Percentiles rank a stretch among this genome's conserved stretches.
Conservation (phyloP, 2,113 vertebrate genomes). For the Petromus typicus region DNA sequence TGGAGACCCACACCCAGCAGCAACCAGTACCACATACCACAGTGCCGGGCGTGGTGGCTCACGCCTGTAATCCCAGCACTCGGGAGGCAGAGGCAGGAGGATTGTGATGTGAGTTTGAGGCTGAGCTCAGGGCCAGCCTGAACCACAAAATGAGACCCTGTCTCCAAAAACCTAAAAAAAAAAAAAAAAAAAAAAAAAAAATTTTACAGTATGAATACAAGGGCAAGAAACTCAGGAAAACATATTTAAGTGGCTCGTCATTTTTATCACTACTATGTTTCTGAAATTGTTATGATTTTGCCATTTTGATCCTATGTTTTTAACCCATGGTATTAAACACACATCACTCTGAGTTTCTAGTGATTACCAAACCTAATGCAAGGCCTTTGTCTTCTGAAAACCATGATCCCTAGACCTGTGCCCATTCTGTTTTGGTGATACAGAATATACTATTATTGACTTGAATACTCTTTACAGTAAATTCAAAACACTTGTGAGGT, state of each 20-base stretch:
- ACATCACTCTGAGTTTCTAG: constrained; percentile 85
- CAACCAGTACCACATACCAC: no score
- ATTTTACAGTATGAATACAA: no score
- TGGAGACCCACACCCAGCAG: no score
- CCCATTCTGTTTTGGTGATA: constrained; percentile 82
- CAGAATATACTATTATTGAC: constrained; percentile 69
- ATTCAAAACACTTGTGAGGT: constrained; percentile 82
- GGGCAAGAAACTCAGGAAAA: constrained; percentile 78
- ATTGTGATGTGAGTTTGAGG: no score
- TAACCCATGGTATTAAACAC: constrained; percentile 83
- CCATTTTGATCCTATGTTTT: constrained; percentile 82
- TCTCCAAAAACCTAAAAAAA: no score
- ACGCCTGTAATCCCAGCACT: no score
- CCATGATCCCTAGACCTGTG: constrained; percentile 81
- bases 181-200: no score
- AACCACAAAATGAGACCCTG: no score
- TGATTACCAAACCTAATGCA: constrained; percentile 86
- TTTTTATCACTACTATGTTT: constrained; percentile 84
- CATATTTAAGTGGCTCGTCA: constrained; percentile 81
- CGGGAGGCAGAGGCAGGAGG: no score
- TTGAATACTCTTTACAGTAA: constrained; percentile 73
- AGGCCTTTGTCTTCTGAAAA: constrained; percentile 85
- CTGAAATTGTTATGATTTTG: constrained; percentile 81
- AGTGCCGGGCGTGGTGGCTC: no score
- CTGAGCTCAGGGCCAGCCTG: no score